Evolutionary conservation across 2,888 invertebrate genomes (phyloP).

Genomic region (Aporophyla lueneburgensis): DNA sequence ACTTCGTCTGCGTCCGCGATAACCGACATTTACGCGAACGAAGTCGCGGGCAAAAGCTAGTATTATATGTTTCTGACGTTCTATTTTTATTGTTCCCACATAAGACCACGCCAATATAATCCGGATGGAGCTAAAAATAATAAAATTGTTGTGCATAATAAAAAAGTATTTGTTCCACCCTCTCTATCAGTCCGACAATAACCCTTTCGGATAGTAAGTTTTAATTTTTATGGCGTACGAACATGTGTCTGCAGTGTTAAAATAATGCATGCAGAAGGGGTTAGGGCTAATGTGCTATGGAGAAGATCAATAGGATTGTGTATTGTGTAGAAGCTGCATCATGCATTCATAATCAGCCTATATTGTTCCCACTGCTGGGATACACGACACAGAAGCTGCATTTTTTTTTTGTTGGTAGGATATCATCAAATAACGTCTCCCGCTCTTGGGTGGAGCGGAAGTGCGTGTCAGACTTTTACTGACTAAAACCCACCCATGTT

Average conservation of each 20-base stretch:
- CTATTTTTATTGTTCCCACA: background rate
- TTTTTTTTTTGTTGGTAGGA: too few species aligned
- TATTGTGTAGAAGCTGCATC: background rate
- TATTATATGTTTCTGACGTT: too few species aligned
- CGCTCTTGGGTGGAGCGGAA: too few species aligned
- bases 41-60: too few species aligned
- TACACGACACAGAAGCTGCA: too few species aligned
- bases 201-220: conserved; percentile 13
- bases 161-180: conserved; percentile 6
- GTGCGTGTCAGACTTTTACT: too few species aligned
- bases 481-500: too few species aligned
- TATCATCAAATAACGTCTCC: too few species aligned
- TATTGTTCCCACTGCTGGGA: too few species aligned
- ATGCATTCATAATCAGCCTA: too few species aligned
- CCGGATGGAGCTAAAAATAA: conserved; percentile 10
- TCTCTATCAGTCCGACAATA: background rate
- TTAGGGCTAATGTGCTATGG: background rate
- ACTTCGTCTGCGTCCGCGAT: too few species aligned
- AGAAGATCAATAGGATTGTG: conserved; percentile 1
- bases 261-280: conserved; percentile 16
- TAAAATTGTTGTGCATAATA: conserved; percentile 28
- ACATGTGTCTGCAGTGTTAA: conserved; percentile 14
- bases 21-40: too few species aligned
- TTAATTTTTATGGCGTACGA: conserved; percentile 21
- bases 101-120: conserved; percentile 2